Evolutionary conservation across 2,113 vertebrate genomes (phyloP).

Genomic region (Setophaga coronata): DNA sequence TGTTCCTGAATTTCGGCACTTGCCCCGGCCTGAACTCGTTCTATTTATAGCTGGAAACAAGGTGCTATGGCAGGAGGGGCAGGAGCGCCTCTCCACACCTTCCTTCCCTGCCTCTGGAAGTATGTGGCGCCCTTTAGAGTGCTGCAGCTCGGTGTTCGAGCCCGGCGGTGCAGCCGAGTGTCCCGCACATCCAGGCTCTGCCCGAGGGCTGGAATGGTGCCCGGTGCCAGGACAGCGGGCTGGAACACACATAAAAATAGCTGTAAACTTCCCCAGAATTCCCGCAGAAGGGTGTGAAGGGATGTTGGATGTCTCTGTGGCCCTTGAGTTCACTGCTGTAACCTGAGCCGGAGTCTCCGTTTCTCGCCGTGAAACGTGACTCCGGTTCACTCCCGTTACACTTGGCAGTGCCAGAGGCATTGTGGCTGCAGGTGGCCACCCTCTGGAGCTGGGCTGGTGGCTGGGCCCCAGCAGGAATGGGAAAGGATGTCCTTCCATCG

Average conservation of each 20-base stretch:
- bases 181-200: background rate
- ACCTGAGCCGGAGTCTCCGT: accelerated
- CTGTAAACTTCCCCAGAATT: background rate
- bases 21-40: background rate
- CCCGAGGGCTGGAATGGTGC: too few relatives aligned
- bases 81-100: background rate
- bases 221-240: background rate
- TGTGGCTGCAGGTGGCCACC: background rate
- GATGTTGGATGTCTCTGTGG: accelerated
- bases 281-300: background rate
- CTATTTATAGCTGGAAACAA: background rate
- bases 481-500: background rate
- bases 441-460: background rate
- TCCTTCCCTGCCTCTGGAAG: background rate
- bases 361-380: background rate
- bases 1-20: accelerated
- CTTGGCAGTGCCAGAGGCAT: accelerated
- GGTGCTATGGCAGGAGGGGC: background rate
- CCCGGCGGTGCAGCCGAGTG: too few relatives aligned
- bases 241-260: accelerated
- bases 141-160: background rate
- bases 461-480: accelerated
- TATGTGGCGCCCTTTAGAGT: background rate
- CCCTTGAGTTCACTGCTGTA: background rate
- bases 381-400: accelerated